phyloP scores from a whole-genome alignment of 2,888 invertebrate species.

The Platycheirus rosarum region DNA sequence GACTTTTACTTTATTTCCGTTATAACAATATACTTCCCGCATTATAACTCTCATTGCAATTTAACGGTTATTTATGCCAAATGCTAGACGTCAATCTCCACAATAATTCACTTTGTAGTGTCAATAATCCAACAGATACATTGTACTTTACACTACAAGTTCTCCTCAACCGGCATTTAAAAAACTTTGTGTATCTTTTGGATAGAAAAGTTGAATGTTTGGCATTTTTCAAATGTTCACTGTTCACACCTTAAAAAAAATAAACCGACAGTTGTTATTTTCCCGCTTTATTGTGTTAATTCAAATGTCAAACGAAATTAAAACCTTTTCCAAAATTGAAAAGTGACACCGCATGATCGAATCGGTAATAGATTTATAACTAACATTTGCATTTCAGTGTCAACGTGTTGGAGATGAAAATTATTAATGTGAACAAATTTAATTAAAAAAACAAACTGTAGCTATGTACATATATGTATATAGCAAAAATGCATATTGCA shows the following conservation, averaged over 20 bases:
- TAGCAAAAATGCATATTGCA: not conserved
- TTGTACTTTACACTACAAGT: not conserved
- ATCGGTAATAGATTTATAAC: conserved; percentile 36
- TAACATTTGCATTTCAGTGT: conserved; percentile 11
- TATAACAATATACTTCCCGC: not conserved
- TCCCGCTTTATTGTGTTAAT: conserved; percentile 17
- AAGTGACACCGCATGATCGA: conserved; percentile 29
- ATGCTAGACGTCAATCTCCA: conserved; percentile 24
- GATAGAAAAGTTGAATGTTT: not conserved
- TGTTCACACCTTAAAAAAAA: conserved; percentile 40
- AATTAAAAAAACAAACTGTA: not conserved
- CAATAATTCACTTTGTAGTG: not conserved
- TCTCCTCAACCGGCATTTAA: not conserved
- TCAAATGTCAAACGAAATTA: conserved; percentile 52
- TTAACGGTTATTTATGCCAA: conserved; percentile 34
- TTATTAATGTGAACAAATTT: not conserved
- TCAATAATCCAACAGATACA: conserved; percentile 7
- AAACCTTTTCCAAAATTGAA: conserved; percentile 39
- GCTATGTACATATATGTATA: not conserved
- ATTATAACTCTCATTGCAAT: not conserved
- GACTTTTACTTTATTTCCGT: no score
- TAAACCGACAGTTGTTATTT: not conserved
- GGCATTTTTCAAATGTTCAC: conserved; percentile 1
- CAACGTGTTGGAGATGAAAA: conserved; percentile 2
- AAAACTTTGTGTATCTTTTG: not conserved